Conservation (phyloP, 64 coral and sea anemone species). For the Dendrophyllia cribrosa region DNA sequence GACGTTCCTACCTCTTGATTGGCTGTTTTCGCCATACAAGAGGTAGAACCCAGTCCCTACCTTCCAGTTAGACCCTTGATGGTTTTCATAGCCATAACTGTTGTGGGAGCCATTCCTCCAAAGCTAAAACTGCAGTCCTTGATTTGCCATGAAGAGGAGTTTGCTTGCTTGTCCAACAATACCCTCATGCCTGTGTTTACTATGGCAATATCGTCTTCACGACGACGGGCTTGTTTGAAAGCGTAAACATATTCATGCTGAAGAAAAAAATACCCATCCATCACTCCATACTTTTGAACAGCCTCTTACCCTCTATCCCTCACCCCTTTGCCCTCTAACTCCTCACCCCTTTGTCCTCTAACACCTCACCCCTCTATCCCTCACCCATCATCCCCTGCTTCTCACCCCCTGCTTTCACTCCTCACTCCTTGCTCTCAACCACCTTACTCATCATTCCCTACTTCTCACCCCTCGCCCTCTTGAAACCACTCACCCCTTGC, state of each 20-base stretch:
- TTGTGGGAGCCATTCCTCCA: constrained; percentile 92
- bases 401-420: no score
- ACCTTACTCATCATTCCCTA: no score
- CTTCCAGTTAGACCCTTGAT: constrained; percentile 78
- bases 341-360: no score
- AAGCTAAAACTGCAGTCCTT: constrained; percentile 86
- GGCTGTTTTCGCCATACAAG: neutral
- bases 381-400: no score
- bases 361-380: no score
- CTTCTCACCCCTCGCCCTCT: no score
- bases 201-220: constrained; percentile 92
- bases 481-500: no score
- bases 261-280: neutral
- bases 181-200: constrained; percentile 92
- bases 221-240: constrained; percentile 90
- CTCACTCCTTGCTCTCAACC: no score
- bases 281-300: no score
- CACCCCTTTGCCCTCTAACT: no score
- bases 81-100: constrained; percentile 92
- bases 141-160: constrained; percentile 42
- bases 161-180: constrained; percentile 37
- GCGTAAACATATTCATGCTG: constrained; percentile 89
- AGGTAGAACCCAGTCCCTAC: neutral
- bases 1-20: no score
- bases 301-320: no score